Conservation (phyloP, 92 coral and sea anemone species). For the Pocillopora grandis region DNA sequence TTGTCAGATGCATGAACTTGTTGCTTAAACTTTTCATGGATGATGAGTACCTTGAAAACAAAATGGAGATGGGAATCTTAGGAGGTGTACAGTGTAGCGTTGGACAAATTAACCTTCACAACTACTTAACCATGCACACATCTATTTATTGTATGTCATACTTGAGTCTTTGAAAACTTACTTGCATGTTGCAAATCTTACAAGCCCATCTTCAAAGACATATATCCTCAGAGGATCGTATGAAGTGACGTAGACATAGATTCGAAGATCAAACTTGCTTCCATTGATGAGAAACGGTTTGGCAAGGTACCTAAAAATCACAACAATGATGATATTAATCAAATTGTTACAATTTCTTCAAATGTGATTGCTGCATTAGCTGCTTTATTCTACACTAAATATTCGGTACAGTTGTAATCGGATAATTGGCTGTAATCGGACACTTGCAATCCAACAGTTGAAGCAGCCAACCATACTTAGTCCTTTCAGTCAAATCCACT, state of each 20-base stretch:
- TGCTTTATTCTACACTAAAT: no score
- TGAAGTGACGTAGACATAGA: slow-evolving; percentile 90
- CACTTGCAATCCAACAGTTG: no score
- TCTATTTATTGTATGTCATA: no score
- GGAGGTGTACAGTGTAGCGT: neutral
- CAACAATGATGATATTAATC: neutral
- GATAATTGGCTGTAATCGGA: no score
- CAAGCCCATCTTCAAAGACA: slow-evolving; percentile 97
- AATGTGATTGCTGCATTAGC: neutral
- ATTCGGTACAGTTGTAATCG: no score
- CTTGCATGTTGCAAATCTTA: slow-evolving; percentile 99
- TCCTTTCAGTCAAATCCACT: no score
- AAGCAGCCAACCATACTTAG: no score
- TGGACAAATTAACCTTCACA: neutral
- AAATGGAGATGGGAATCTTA: neutral
- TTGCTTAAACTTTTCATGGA: slow-evolving; percentile 90
- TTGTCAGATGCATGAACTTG: slow-evolving; percentile 97
- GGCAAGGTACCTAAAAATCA: slow-evolving; percentile 78
- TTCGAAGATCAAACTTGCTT: slow-evolving; percentile 96
- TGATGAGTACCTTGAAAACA: slow-evolving; percentile 72
- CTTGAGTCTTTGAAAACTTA: slow-evolving; percentile 33
- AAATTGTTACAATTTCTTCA: neutral
- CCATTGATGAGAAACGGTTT: slow-evolving; percentile 96
- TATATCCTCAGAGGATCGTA: slow-evolving; percentile 94
- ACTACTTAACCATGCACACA: neutral